These are phyloP conservation scores for Siniperca chuatsi DNA, from an alignment of 2,113 vertebrate genomes.

Conservation along the genomic window DNA sequence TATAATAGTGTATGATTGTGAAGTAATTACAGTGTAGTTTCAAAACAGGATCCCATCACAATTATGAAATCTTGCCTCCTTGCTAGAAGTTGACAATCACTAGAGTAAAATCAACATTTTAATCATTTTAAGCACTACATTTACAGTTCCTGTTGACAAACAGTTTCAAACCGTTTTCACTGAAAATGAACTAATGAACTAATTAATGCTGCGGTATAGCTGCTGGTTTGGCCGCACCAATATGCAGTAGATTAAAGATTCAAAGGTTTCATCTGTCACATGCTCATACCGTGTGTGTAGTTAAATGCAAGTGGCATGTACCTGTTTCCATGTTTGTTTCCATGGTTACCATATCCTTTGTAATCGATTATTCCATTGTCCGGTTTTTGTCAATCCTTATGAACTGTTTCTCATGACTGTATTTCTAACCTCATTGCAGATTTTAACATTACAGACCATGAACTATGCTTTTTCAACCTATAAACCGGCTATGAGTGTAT, in stretches of 20 bases:
- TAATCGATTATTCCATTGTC: no score
- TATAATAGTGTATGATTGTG: neutral
- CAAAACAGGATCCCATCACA: neutral
- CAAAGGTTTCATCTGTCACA: neutral
- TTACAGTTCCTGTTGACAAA: neutral
- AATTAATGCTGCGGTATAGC: neutral
- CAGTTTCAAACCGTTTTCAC: neutral
- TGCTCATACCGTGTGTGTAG: neutral
- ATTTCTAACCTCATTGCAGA: no score
- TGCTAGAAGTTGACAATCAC: neutral
- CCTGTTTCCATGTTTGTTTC: no score
- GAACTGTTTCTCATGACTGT: no score
- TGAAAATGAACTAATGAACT: neutral
- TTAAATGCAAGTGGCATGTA: neutral
- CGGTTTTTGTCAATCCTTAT: no score
- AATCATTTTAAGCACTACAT: neutral
- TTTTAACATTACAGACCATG: no score
- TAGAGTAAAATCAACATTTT: neutral
- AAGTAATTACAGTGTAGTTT: conserved; percentile 1
- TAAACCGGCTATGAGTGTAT: no score
- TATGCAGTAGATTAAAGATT: neutral
- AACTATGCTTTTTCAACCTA: no score
- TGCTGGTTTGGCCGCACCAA: neutral
- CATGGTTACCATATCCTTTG: no score
- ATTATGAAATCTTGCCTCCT: neutral